These are phyloP conservation scores for Epinephelus awoara DNA, from an alignment of 2,797 vertebrate genomes.

Conservation along the genomic window DNA sequence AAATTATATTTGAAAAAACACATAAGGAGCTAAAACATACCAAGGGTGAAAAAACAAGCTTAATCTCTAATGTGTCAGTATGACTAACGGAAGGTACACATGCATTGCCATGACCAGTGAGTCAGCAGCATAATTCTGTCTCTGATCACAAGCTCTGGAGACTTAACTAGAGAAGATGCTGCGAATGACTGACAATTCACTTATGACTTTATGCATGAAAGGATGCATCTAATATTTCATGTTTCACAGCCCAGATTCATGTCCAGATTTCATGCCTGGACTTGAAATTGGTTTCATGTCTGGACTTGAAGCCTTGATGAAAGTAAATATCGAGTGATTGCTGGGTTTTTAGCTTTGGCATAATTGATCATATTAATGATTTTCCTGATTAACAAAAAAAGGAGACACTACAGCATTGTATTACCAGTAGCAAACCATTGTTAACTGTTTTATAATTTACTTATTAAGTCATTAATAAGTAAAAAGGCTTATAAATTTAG, in stretches of 20 bases:
- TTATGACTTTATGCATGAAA: neutral
- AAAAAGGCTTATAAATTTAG: too few species aligned
- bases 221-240: neutral
- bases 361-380: neutral
- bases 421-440: neutral
- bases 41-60: neutral
- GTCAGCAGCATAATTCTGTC: slow-evolving; percentile 19
- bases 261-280: slow-evolving; percentile 22
- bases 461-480: too few species aligned
- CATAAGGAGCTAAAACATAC: neutral
- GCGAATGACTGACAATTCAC: neutral
- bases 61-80: neutral
- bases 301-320: slow-evolving; percentile 15
- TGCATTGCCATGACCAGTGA: neutral
- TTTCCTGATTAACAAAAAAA: neutral
- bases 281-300: slow-evolving; percentile 30
- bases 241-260: neutral
- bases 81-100: neutral
- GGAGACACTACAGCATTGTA: neutral
- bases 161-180: neutral
- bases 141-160: too few species aligned
- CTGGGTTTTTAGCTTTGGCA: neutral
- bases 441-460: neutral
- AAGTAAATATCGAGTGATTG: slow-evolving; percentile 4
- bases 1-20: neutral